A percentile compares a stretch with the other conserved stretches of the same genome.
These are phyloP conservation scores for Varecia variegata DNA, from an alignment of 2,797 vertebrate species.

Conservation along the genomic window DNA sequence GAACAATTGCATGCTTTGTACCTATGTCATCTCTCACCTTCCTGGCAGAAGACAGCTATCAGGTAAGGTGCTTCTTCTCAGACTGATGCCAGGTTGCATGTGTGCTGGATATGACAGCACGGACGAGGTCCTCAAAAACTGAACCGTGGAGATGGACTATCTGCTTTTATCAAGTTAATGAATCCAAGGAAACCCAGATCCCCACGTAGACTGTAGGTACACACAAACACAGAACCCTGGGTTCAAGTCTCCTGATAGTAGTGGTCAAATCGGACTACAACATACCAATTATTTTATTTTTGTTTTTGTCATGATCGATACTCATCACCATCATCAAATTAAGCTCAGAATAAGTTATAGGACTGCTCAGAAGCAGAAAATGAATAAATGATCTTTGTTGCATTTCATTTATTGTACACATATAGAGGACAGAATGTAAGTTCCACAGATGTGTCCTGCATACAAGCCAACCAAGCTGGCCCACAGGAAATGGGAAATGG, in stretches of 20 bases:
- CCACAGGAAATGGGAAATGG: neutral
- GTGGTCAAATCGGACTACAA: neutral
- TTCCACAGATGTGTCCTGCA: neutral
- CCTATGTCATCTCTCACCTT: accelerated
- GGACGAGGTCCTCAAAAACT: neutral
- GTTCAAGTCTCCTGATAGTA: neutral
- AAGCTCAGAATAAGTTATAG: neutral
- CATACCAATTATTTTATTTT: neutral
- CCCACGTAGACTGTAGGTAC: neutral
- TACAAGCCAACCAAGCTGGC: neutral
- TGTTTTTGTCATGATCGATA: neutral
- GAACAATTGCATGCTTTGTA: neutral
- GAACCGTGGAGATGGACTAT: neutral
- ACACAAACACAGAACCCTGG: neutral
- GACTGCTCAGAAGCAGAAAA: neutral
- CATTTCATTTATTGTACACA: neutral
- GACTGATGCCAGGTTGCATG: neutral
- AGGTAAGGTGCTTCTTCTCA: neutral
- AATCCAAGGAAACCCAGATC: neutral
- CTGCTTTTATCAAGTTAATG: neutral
- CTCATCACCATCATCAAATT: neutral
- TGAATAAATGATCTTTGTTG: neutral
- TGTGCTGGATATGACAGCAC: neutral
- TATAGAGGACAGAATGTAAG: neutral
- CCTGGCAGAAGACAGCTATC: neutral